Evolutionary conservation across 2,797 vertebrate species (phyloP), one percentile per base, ranked within the genome.

Genomic region (Myiotriccus ornatus): DNA sequence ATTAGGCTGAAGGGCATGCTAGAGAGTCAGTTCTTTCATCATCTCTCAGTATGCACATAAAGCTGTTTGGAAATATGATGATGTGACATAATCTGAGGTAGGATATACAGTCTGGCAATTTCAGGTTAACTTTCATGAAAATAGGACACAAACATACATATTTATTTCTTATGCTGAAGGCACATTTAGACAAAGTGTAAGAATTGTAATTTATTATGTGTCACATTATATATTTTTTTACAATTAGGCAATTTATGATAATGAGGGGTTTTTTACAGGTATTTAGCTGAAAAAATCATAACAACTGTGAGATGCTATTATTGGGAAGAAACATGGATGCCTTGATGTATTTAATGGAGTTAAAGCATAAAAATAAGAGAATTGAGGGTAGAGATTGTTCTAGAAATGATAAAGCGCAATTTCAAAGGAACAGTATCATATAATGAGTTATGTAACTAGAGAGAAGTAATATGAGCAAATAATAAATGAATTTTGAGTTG

Each of bases 1-100:
- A 27, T 83, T 87, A 90, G 89, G 75, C 89, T 83, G 68, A 89
- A 91, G 84, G 87, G 84, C 82, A 83, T 0, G 1, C 79, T 90
- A n/a, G 43, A 94, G 93, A 77, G 80, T 93, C 90, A 88, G 55
- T 84, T 88, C 83, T 76, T 90, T 91, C 91, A 84, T 80, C 87
- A 73, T 91, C 35, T 90, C 82, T 87, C 79, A 84, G 32, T 81
- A 37, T 78, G 65, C 79, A 76, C 55, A 67, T 87, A 59, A 87
- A 88, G 34, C 73, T 2, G 0, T 81, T 87, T 37, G 43, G 89
- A 91, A 84, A 78, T 91, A 53, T 27, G 75, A 52, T 92, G 73
- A 81, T 94, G 89, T 92, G 87, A 92, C 89, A n/a, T 85, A 59
- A 69, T 68, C 35, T 63, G 87, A 91, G 84, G 69, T 93, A 81